phyloP scores from a whole-genome alignment of 2,888 invertebrate genomes.

The Horisme vitalbata region DNA sequence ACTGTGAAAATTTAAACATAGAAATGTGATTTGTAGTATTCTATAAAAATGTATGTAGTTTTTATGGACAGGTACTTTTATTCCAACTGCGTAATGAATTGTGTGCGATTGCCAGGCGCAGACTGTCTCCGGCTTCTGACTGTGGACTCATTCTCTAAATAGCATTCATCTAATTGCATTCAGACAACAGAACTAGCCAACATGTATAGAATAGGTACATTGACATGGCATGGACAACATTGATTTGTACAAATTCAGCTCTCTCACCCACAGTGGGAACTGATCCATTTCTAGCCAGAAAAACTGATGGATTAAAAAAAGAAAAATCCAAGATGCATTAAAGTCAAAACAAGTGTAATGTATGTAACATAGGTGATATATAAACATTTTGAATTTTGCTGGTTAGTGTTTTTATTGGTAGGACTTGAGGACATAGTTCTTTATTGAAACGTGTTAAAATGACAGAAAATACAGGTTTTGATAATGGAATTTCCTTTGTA shows the following conservation, averaged over 20 bases:
- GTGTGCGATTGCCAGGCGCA: constrained; percentile 34
- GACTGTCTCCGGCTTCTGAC: constrained; percentile 70
- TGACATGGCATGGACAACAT: constrained; percentile 74
- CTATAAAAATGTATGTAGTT: background rate
- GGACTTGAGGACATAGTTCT: constrained; percentile 17
- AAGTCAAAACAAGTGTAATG: constrained; percentile 40
- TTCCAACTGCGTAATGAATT: constrained; percentile 20
- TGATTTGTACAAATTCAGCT: constrained; percentile 73
- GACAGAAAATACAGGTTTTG: constrained; percentile 16
- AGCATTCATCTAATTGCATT: constrained; percentile 80
- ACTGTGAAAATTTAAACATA: background rate
- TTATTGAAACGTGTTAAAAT: constrained; percentile 22
- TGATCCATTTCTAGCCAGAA: constrained; percentile 85
- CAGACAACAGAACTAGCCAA: constrained; percentile 76
- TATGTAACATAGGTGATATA: constrained; percentile 18
- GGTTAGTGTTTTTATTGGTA: constrained; percentile 15
- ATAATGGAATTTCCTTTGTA: constrained; percentile 12
- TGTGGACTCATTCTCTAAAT: constrained; percentile 71
- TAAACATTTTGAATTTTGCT: constrained; percentile 10
- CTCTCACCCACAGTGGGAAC: constrained; percentile 86
- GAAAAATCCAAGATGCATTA: constrained; percentile 76
- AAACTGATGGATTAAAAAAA: constrained; percentile 81
- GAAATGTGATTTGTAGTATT: background rate
- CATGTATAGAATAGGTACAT: constrained; percentile 64
- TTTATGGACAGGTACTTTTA: background rate